A percentile compares a stretch with the other conserved stretches of the same genome.
These are phyloP conservation scores for Notarius quadriscutis DNA, from an alignment of 2,113 vertebrate species.

Conservation along the genomic window DNA sequence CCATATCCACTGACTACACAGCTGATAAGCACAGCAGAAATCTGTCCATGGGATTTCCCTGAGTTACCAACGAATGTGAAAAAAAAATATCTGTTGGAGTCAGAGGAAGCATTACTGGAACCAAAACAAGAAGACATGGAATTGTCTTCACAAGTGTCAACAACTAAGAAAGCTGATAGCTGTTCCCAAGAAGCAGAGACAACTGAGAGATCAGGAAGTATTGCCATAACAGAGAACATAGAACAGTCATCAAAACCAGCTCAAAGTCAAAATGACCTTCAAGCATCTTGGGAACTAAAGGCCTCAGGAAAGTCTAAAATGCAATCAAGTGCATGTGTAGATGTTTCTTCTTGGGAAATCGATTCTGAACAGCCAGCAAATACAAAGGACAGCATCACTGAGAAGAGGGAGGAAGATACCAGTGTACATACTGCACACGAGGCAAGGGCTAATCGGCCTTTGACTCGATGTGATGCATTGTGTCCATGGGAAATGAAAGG, in stretches of 20 bases:
- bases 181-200: constrained; percentile 52
- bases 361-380: background rate
- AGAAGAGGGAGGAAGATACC: constrained; percentile 14
- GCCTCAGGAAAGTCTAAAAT: background rate
- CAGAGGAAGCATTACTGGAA: constrained; percentile 39
- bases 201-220: background rate
- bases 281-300: constrained; percentile 17
- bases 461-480: constrained; percentile 68
- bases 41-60: constrained; percentile 65
- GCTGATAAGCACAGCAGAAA: constrained; percentile 50
- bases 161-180: constrained; percentile 45
- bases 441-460: constrained; percentile 56
- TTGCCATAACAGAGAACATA: background rate
- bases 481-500: constrained; percentile 69
- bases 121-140: constrained; percentile 45
- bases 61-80: constrained; percentile 45
- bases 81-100: constrained; percentile 60
- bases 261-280: constrained; percentile 21
- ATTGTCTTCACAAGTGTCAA: constrained; percentile 52
- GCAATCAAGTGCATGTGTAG: constrained; percentile 21
- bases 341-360: background rate
- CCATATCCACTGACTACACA: constrained; percentile 36
- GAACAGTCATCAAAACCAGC: constrained; percentile 19
- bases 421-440: constrained; percentile 49
- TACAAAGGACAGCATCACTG: background rate